A percentile compares a stretch with the other conserved stretches of the same genome.
phyloP scores from a whole-genome alignment of 2,888 invertebrate genomes.

The Tortrix viridana region DNA sequence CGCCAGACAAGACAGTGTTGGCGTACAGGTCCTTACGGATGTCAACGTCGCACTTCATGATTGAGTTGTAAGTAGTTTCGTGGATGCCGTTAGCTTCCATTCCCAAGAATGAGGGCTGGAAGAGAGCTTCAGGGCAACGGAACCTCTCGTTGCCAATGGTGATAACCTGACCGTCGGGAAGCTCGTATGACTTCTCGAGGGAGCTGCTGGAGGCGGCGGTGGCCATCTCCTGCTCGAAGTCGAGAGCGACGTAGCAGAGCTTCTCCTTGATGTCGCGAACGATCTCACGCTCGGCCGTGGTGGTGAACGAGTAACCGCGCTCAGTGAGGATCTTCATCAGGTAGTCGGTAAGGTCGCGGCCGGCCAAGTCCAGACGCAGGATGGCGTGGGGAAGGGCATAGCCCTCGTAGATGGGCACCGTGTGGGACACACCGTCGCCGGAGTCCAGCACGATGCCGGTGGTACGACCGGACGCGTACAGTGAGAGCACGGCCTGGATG shows the following conservation, averaged over 20 bases:
- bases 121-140: conserved; percentile 97
- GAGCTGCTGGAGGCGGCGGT: conserved; percentile 96
- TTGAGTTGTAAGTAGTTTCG: conserved; percentile 96
- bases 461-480: conserved; percentile 97
- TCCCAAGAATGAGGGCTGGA: conserved; percentile 96
- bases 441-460: conserved; percentile 98
- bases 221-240: conserved; percentile 97
- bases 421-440: conserved; percentile 97
- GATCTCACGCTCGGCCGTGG: conserved; percentile 96
- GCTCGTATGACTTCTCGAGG: conserved; percentile 97
- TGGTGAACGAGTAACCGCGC: conserved; percentile 95
- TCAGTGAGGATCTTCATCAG: conserved; percentile 97
- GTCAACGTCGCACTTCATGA: conserved; percentile 99
- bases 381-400: conserved; percentile 96
- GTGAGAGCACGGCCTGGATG: conserved; percentile 95
- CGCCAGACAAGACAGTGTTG: conserved; percentile 96
- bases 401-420: conserved; percentile 97
- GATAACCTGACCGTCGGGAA: conserved; percentile 96
- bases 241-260: conserved; percentile 94
- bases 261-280: conserved; percentile 97
- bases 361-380: conserved; percentile 95
- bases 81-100: conserved; percentile 95
- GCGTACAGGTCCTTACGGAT: conserved; percentile 98
- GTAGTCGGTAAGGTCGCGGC: conserved; percentile 96
- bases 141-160: conserved; percentile 97